phyloP scores from a whole-genome alignment of 2,797 vertebrate species.

The Emydoidea blandingii region DNA sequence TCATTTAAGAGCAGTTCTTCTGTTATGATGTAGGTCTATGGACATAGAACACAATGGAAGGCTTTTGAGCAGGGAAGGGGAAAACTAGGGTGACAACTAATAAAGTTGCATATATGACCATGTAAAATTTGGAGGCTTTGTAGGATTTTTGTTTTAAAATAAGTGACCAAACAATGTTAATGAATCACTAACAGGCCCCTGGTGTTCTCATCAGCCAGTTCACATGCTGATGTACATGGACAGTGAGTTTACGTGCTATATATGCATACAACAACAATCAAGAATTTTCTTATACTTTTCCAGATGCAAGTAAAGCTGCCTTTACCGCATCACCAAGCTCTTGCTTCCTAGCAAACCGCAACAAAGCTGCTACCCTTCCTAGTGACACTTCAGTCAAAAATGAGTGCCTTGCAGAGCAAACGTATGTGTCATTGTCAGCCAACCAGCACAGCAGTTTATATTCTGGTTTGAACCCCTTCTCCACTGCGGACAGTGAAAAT shows the following conservation, averaged over 20 bases:
- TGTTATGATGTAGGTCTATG: not conserved
- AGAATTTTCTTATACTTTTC: conserved; percentile 61
- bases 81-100: not conserved
- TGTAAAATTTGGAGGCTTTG: not conserved
- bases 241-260: not conserved
- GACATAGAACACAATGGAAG: not conserved
- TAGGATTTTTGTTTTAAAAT: not conserved
- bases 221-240: not conserved
- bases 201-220: not conserved
- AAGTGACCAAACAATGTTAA: not conserved
- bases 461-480: conserved; percentile 80
- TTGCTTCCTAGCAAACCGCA: conserved; percentile 97
- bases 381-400: conserved; percentile 92
- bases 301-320: conserved; percentile 96
- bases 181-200: not conserved
- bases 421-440: conserved; percentile 84
- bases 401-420: conserved; percentile 86
- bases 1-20: not conserved
- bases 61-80: not conserved
- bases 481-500: conserved; percentile 79
- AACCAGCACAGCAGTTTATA: conserved; percentile 81
- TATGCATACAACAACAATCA: not conserved
- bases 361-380: conserved; percentile 81
- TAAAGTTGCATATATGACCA: not conserved
- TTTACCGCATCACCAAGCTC: conserved; percentile 98